Evolutionary conservation across 2,797 vertebrate genomes (phyloP).

Genomic region (Spinibarbus caldwelli): DNA sequence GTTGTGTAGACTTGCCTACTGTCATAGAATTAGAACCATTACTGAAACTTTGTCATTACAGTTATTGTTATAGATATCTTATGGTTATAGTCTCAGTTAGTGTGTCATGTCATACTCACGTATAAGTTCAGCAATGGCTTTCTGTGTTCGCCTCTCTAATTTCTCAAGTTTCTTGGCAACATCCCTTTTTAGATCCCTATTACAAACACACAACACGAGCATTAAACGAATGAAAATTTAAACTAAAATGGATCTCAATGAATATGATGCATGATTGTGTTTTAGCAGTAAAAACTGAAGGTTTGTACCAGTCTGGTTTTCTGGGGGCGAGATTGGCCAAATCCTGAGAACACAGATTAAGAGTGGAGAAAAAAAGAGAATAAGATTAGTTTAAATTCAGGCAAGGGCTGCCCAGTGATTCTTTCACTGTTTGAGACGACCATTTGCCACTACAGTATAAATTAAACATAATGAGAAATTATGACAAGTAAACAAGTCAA

Average conservation of each 20-base stretch:
- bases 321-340: constrained; percentile 94
- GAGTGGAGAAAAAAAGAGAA: neutral
- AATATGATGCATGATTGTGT: neutral
- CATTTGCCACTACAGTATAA: neutral
- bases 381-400: neutral
- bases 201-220: neutral
- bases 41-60: neutral
- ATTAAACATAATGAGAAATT: neutral
- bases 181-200: constrained; percentile 94
- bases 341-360: constrained; percentile 78
- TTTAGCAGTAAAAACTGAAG: neutral
- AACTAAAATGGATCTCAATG: neutral
- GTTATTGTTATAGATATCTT: too few relatives aligned
- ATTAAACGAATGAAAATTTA: constrained; percentile 3
- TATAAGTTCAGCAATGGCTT: constrained; percentile 94
- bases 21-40: neutral
- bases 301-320: constrained; percentile 94
- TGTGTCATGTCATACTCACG: constrained; percentile 79
- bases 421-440: neutral
- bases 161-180: constrained; percentile 98
- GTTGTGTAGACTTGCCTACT: neutral
- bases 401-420: neutral
- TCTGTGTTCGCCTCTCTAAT: constrained; percentile 93
- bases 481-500: neutral
- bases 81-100: too few relatives aligned